Evolutionary conservation across 2,113 vertebrate species (phyloP).

Genomic region (Dasyprocta punctata): DNA sequence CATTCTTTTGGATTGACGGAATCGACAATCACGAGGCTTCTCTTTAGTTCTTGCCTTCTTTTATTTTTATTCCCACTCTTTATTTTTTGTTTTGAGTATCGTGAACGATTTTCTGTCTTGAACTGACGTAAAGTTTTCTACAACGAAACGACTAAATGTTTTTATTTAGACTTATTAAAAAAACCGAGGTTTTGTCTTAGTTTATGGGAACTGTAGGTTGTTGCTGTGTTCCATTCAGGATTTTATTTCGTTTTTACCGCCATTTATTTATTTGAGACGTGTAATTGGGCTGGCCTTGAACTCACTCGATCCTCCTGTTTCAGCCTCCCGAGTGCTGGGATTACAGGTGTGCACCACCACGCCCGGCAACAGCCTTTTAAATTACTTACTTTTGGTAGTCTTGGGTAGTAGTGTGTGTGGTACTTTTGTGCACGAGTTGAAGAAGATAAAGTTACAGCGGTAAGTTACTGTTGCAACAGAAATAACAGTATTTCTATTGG

Average conservation of each 20-base stretch:
- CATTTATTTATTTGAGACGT: not conserved
- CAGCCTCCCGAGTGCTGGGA: not conserved
- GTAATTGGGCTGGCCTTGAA: not conserved
- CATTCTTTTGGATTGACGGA: not conserved
- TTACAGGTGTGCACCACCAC: not conserved
- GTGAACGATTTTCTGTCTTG: not conserved
- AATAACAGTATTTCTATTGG: not conserved
- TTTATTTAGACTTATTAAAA: not conserved
- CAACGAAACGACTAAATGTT: not conserved
- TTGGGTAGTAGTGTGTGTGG: not conserved
- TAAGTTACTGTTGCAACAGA: slow-evolving; percentile 19
- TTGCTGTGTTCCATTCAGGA: not conserved
- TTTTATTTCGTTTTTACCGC: not conserved
- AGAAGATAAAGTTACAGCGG: not conserved
- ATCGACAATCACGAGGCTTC: not conserved
- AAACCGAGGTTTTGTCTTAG: not conserved
- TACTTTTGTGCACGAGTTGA: not conserved
- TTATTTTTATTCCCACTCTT: not conserved
- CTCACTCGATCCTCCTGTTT: not conserved
- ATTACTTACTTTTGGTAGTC: not conserved
- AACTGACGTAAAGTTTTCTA: not conserved
- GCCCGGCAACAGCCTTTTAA: not conserved
- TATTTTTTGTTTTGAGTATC: not conserved
- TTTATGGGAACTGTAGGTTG: not conserved
- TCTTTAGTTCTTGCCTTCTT: not conserved